Evolutionary conservation across 2,797 vertebrate species (phyloP).

Genomic region (Hylomyscus alleni): DNA sequence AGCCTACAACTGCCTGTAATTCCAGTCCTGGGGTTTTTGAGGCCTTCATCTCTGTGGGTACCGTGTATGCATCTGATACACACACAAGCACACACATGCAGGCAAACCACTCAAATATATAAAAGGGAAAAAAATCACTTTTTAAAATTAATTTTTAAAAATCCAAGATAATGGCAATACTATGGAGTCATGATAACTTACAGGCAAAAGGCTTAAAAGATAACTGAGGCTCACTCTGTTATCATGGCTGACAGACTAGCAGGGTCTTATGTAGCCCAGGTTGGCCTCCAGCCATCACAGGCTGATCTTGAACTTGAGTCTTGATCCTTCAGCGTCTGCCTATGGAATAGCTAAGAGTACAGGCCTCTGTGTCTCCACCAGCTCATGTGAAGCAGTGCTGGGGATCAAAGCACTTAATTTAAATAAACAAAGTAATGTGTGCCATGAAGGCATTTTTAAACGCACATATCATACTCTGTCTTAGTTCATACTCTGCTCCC

Average conservation of each 20-base stretch:
- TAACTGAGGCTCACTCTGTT: not conserved
- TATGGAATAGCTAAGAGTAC: not conserved
- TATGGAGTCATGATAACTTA: not conserved
- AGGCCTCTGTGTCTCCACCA: not conserved
- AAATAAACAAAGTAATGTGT: not conserved
- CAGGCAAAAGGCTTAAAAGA: constrained; percentile 14
- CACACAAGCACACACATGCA: not conserved
- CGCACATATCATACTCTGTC: no score
- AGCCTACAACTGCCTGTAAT: not conserved
- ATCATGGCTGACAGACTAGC: not conserved
- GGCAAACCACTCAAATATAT: not conserved
- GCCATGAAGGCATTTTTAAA: not conserved
- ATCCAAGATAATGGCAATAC: not conserved
- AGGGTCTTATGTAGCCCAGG: not conserved
- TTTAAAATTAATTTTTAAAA: not conserved
- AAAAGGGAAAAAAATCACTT: not conserved
- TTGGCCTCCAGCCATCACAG: not conserved
- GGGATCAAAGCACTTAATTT: not conserved
- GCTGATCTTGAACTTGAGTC: not conserved
- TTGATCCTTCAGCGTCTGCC: not conserved
- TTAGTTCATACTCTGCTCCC: not conserved
- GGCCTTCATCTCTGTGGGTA: not conserved
- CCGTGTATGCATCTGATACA: no score
- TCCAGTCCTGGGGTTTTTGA: not conserved
- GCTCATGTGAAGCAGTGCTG: not conserved